Evolutionary conservation across 2,888 invertebrate genomes (phyloP), one percentile per base, ranked within the genome.

Genomic region (Hermaeophaga mercurialis): DNA sequence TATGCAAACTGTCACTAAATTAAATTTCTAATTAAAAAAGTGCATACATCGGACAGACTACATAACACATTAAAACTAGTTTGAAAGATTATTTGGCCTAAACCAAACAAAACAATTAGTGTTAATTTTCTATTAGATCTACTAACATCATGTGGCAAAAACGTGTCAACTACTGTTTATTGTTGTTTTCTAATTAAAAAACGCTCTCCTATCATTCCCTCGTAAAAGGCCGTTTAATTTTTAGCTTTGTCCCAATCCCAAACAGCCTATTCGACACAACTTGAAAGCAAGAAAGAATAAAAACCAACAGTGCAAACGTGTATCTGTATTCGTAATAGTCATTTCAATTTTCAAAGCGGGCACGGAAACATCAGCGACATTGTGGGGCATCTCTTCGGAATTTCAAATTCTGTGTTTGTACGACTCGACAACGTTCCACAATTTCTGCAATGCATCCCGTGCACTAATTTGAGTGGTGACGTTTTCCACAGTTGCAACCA

Each of bases 391-490:
- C 22, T 43, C 24, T 43, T 43, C 43, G 12, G 43, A 43, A 43
- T 43, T 43, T 24, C 43, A 15, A 43, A 22, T 43, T 43, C 26
- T 9, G 5, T 43, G 43, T 43, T 43, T 43, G 11, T 14, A 24
- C 24, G 26, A 43, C 8, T 18, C 39, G 39, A 18, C 18, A 22
- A 39, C 43, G 41, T 1, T 18, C n/a, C 19, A 12, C 41, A 11
- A 41, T 41, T 18, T 24, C 41, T 19, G 7, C 38, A 38, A 15
- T 38, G 41, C 18, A 41, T 38, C 18, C 38, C n/a, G 38, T 15
- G 38, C 38, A 18, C 38, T 38, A 38, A 38, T 38, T 38, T 38
- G 38, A 38, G 38, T 34, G 34, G 34, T 34, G 34, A 34, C 34
- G 34, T 34, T 11, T 34, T 34, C 34, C 34, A 34, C 34, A 14